These are phyloP conservation scores for Marmota monax DNA, from an alignment of 2,113 vertebrate species.

Conservation along the genomic window DNA sequence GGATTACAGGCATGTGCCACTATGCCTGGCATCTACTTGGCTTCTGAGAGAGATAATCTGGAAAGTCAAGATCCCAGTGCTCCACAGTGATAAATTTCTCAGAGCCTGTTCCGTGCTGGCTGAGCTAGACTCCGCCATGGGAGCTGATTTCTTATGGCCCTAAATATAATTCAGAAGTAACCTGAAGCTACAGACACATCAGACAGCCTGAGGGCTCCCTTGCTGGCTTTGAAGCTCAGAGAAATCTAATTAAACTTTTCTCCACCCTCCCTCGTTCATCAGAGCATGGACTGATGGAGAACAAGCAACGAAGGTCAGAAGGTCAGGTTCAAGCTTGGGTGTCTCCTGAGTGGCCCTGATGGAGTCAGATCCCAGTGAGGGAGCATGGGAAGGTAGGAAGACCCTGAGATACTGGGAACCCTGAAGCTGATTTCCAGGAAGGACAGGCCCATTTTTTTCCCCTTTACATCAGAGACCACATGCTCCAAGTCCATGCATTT, in stretches of 20 bases:
- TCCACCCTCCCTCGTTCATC: not conserved
- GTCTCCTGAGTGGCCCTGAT: fast-evolving
- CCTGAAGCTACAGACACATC: not conserved
- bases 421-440: not conserved
- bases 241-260: not conserved
- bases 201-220: not conserved
- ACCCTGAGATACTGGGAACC: not conserved
- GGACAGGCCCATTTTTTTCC: not conserved
- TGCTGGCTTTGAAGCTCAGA: not conserved
- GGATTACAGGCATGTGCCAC: too few species aligned
- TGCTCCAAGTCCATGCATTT: not conserved
- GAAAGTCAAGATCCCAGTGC: not conserved
- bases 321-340: not conserved
- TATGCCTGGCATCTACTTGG: not conserved
- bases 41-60: not conserved
- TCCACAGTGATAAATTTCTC: not conserved
- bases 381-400: not conserved
- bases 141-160: not conserved
- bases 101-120: not conserved
- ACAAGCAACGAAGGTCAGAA: not conserved
- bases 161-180: slow-evolving; percentile 11
- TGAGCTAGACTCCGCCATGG: not conserved
- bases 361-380: not conserved
- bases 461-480: not conserved
- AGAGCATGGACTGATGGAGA: not conserved